Conservation (phyloP, 2,888 invertebrate species). For the Chloromyia formosa region DNA sequence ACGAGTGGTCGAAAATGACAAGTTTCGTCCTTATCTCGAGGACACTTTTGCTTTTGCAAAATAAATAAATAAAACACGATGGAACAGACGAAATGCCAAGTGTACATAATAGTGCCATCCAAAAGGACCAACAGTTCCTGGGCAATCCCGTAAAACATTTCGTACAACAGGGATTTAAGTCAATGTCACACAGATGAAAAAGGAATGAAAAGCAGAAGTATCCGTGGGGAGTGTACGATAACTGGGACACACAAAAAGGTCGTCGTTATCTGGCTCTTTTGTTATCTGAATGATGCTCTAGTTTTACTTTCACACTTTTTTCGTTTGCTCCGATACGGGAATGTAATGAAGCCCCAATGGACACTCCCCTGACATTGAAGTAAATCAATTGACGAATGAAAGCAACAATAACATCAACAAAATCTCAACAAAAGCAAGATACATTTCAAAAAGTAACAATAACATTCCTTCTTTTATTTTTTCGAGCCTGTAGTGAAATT, state of each 20-base stretch:
- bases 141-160: too few species aligned
- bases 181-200: too few species aligned
- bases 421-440: neutral
- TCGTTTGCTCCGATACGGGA: neutral
- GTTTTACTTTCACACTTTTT: too few species aligned
- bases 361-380: conserved; percentile 11
- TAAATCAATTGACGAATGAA: conserved; percentile 27
- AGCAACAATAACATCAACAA: too few species aligned
- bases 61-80: too few species aligned
- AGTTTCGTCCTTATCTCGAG: conserved; percentile 42
- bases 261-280: neutral
- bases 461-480: conserved; percentile 11
- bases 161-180: too few species aligned
- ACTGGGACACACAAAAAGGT: conserved; percentile 23
- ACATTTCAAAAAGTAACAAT: conserved; percentile 22
- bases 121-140: too few species aligned
- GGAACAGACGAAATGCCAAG: too few species aligned
- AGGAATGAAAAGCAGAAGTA: conserved; percentile 45
- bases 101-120: conserved; percentile 40
- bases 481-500: too few species aligned
- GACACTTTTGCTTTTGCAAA: too few species aligned
- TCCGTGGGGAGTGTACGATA: neutral
- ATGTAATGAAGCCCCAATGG: conserved; percentile 11
- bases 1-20: conserved; percentile 14
- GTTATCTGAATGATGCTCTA: neutral